Conservation (phyloP, 2,888 invertebrate genomes). For the Rosalia funebris region DNA sequence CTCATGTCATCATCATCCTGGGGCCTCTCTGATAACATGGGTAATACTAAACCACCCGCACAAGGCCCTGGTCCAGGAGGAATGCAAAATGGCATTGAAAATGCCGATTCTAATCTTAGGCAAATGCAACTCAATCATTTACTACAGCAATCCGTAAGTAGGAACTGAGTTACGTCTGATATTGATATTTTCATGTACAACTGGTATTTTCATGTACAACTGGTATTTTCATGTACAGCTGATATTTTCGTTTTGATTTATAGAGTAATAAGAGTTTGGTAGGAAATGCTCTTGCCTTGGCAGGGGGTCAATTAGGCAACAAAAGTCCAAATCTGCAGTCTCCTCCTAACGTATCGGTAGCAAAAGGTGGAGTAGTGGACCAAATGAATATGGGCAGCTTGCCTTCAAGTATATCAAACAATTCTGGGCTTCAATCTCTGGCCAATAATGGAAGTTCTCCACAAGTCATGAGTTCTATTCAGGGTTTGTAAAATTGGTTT, state of each 20-base stretch:
- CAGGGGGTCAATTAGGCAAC: constrained; percentile 80
- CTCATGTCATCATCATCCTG: constrained; percentile 79
- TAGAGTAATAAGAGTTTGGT: constrained; percentile 79
- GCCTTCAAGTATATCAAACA: constrained; percentile 68
- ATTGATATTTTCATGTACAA: too few species aligned
- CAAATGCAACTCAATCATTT: constrained; percentile 75
- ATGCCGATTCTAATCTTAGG: constrained; percentile 65
- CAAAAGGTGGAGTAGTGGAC: constrained; percentile 71
- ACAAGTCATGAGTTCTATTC: constrained; percentile 79
- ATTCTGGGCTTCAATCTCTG: constrained; percentile 65
- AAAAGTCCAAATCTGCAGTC: constrained; percentile 88
- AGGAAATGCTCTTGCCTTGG: constrained; percentile 76
- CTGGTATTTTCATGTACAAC: too few species aligned
- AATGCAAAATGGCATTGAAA: constrained; percentile 79
- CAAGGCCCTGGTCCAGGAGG: constrained; percentile 85
- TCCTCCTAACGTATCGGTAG: constrained; percentile 83
- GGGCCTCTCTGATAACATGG: constrained; percentile 66
- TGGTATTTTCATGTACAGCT: too few species aligned
- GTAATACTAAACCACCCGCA: constrained; percentile 77
- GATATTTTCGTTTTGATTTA: too few species aligned
- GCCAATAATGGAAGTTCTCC: constrained; percentile 76
- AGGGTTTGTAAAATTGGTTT: constrained; percentile 65
- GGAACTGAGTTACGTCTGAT: too few species aligned
- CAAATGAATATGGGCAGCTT: constrained; percentile 70
- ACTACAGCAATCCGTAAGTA: constrained; percentile 69